Base-by-base conservation (phyloP, 2,113 vertebrate genomes). In the Trichomycterus rosablanca region DNA sequence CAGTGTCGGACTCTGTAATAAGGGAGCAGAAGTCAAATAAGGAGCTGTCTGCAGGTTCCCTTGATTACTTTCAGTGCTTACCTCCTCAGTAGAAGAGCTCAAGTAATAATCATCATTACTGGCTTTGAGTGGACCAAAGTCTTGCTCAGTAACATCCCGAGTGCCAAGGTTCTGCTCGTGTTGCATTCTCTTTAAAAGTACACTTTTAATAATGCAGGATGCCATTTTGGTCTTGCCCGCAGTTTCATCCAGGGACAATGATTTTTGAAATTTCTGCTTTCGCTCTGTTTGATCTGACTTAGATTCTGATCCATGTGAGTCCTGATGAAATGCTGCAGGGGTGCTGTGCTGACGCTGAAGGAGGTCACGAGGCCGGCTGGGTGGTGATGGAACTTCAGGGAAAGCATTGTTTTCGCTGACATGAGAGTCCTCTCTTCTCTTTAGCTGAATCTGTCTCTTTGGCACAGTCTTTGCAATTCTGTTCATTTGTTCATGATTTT, bases 391-490 rank as follows among this genome's bases (percentile, higher is more conserved):
- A 20, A 58, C 10, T 12, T 43, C 18, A 23, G 26, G 42, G 34
- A 8, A 19, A 20, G 57, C 45, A 18, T 66, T 32, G 14, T 64
- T 72, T 0, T 83, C 80, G 0, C 60, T 72, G 16, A 68, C 1
- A 5, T 59, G 22, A 0, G 55, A 18, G 0, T 66, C 68, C 46
- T 87, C 82, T 15, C 84, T 82, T 46, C 83, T 88, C 39, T 89
- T 90, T 43, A 94, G 81, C 56, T 92, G 89, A 63, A 95, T 95
- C 78, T 92, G 89, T 14, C 91, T 84, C 72, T 95, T 95, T 10
- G 91, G 93, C 30, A 95, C 93, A 0, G 89, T 93, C 71, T 89
- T 89, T 46, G 81, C 68, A 67, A 82, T 84, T 44, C 61, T 77
- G 3, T 80, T 72, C 63, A 68, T 72, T 62, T 79, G 68, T n/a